Evolutionary conservation across 2,797 vertebrate species (phyloP), one percentile per base, ranked within the genome.

Genomic region (Sus cebifrons): DNA sequence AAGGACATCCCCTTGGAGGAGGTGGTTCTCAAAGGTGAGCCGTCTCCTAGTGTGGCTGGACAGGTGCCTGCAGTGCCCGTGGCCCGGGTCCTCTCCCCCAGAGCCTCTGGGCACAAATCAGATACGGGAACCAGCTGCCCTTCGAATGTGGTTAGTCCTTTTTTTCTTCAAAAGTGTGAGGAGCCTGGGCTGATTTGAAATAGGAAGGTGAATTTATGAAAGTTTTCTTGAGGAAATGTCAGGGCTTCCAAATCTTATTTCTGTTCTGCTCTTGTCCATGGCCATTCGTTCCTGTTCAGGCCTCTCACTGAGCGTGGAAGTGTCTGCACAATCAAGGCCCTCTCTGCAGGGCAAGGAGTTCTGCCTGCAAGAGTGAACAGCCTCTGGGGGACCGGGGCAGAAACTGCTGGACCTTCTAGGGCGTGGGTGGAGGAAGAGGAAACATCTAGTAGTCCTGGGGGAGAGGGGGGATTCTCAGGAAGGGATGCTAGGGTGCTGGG

Each of bases 21-120:
- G 98, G 99, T 99, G 10, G 99, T 99, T 95, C 99, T 99, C 99
- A 99, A 99, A 99, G 99, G 99, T 99, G 97, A 94, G 98, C 74
- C 18, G 15, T 86, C 36, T 83, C 86, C 44, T 36, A 21, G 49
- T 20, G 4, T 5, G 20, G 32, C n/a, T 29, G 82, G 77, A 20
- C 36, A 56, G 62, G 62, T 6, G 0, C 49, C 56, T 32, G 0
- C 13, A 8, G 62, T 67, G 78, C 58, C 82, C 2, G 2, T 68
- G 60, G 77, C 54, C 70, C 67, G 40, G 65, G 23, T 20, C 56
- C 14, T 54, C 65, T 62, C 29, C 73, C 75, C 13, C 0, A 4
- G 17, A 74, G 12, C 44, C 32, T 84, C 89, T 62, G 40, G 32
- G 73, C 67, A 52, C 15, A 52, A 18, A 32, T 89, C 60, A 27